These are phyloP conservation scores for Noctua fimbriata DNA, from an alignment of 2,888 invertebrate species.

Conservation along the genomic window DNA sequence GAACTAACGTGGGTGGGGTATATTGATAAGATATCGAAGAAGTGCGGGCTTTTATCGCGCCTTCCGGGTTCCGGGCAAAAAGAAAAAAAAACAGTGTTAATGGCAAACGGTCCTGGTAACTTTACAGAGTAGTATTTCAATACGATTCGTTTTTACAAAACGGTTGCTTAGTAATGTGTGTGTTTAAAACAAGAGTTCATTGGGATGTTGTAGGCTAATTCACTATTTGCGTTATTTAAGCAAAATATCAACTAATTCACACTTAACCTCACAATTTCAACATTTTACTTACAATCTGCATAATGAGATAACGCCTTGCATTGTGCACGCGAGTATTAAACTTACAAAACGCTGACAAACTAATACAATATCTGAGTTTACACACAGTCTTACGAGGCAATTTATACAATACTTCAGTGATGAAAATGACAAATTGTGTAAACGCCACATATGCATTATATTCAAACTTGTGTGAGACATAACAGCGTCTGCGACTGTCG, in stretches of 20 bases:
- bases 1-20: slow-evolving; percentile 40
- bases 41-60: slow-evolving; percentile 35
- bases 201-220: not conserved
- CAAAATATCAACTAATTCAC: not conserved
- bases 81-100: slow-evolving; percentile 21
- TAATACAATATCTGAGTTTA: slow-evolving; percentile 26
- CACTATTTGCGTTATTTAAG: not conserved
- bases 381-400: slow-evolving; percentile 27
- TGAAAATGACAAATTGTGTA: slow-evolving; percentile 67
- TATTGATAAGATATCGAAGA: slow-evolving; percentile 47
- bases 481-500: slow-evolving; percentile 59
- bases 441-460: slow-evolving; percentile 56
- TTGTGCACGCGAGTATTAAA: slow-evolving; percentile 22
- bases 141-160: not conserved
- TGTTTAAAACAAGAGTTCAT: no score
- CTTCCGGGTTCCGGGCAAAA: slow-evolving; percentile 42
- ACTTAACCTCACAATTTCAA: not conserved
- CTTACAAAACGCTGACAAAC: slow-evolving; percentile 21
- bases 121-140: not conserved
- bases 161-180: not conserved
- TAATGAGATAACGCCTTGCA: slow-evolving; percentile 7
- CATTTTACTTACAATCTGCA: slow-evolving; percentile 6
- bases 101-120: not conserved
- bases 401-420: slow-evolving; percentile 48
- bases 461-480: slow-evolving; percentile 58